phyloP scores from a whole-genome alignment of 2,888 invertebrate species.

The Ernsta delagoae region DNA sequence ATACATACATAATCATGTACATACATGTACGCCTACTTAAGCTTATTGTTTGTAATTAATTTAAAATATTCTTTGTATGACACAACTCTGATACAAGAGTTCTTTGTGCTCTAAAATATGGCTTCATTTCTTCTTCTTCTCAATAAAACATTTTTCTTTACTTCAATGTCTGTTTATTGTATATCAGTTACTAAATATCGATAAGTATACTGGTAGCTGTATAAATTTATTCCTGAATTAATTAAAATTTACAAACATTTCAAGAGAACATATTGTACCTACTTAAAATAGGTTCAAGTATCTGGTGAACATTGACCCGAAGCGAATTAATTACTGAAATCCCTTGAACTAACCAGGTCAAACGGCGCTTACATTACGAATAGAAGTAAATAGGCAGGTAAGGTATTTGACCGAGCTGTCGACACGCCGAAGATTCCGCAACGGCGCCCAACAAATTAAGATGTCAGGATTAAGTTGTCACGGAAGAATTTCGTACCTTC shows the following conservation, averaged over 20 bases:
- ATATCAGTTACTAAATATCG: no score
- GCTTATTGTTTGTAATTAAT: neutral
- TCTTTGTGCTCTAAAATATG: neutral
- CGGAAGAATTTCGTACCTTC: constrained; percentile 55
- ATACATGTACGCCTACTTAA: no score
- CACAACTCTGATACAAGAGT: neutral
- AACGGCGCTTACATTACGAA: constrained; percentile 46
- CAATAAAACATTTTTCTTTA: constrained; percentile 1
- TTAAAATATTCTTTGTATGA: neutral
- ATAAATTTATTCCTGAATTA: constrained; percentile 1
- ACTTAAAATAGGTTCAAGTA: constrained; percentile 9
- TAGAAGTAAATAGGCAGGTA: constrained; percentile 55
- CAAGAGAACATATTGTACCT: neutral
- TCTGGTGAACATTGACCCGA: constrained; percentile 40
- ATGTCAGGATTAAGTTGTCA: constrained; percentile 67
- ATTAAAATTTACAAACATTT: constrained; percentile 30
- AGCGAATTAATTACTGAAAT: constrained; percentile 42
- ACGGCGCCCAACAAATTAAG: constrained; percentile 68
- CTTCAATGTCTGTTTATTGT: neutral
- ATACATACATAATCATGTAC: no score
- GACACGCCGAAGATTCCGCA: constrained; percentile 58
- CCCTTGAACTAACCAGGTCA: constrained; percentile 45
- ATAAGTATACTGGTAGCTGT: neutral
- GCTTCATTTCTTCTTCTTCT: neutral
- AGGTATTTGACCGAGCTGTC: constrained; percentile 71